phyloP scores from a whole-genome alignment of 2,888 invertebrate species.

The Pristionchus japonicus region DNA sequence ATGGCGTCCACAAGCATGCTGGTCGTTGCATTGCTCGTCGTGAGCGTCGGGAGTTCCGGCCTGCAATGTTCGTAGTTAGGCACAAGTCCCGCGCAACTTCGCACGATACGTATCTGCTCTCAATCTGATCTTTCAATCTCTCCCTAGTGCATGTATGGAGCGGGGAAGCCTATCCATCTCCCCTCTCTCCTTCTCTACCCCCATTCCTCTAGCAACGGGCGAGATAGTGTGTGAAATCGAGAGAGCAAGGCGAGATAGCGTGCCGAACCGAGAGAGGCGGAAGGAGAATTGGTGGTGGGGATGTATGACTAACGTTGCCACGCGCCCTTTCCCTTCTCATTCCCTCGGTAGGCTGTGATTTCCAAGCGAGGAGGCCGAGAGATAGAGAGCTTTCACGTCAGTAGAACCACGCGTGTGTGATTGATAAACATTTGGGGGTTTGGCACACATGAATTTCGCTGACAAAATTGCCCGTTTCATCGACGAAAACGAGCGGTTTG shows the following conservation, averaged over 20 bases:
- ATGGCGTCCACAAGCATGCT: constrained; percentile 4
- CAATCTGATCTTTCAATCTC: background rate
- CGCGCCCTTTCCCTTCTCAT: background rate
- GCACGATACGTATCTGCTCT: background rate
- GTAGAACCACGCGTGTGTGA: background rate
- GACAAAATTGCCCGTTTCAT: background rate
- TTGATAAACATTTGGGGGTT: background rate
- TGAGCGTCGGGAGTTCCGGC: constrained; percentile 34
- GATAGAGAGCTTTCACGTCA: background rate
- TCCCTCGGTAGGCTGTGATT: background rate
- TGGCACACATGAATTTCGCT: background rate
- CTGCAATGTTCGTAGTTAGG: background rate
- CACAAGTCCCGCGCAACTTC: background rate
- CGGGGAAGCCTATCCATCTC: constrained; percentile 1
- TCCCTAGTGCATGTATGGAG: background rate
- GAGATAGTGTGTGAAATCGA: constrained; percentile 5
- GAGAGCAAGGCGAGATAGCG: constrained; percentile 35
- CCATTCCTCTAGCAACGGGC: background rate
- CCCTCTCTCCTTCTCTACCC: background rate
- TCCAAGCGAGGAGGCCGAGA: background rate
- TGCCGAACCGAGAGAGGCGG: background rate
- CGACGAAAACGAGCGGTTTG: background rate
- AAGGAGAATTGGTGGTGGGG: background rate
- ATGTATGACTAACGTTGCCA: constrained; percentile 2
- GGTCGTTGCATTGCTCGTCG: background rate